These are phyloP conservation scores for Mythimna impura DNA, from an alignment of 2,888 invertebrate species.

Conservation along the genomic window DNA sequence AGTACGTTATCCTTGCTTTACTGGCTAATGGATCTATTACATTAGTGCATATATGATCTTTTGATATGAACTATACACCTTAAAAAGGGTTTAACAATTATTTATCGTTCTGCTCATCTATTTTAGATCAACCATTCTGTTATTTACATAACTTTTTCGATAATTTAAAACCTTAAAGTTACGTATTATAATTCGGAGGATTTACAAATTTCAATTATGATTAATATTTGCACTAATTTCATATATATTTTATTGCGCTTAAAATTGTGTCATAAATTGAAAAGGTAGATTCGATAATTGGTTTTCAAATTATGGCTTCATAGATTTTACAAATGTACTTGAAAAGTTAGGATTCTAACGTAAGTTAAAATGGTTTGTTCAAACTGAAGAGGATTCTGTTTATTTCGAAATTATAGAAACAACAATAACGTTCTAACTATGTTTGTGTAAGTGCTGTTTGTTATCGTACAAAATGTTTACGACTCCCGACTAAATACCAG, in stretches of 20 bases:
- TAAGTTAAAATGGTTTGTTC: constrained; percentile 35
- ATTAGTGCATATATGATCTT: not conserved
- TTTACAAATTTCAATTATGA: not conserved
- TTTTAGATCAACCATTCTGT: not conserved
- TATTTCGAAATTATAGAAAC: constrained; percentile 2
- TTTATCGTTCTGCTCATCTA: not conserved
- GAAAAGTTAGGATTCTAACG: constrained; percentile 39
- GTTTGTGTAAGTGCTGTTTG: constrained; percentile 20
- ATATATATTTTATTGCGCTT: not conserved
- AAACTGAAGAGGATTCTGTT: constrained; percentile 1
- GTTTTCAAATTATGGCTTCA: constrained; percentile 3
- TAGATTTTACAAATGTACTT: constrained; percentile 38
- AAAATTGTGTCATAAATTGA: constrained; percentile 12
- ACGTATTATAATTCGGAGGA: not conserved
- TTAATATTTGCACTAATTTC: not conserved
- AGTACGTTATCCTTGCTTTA: constrained; percentile 14
- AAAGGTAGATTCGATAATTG: constrained; percentile 10
- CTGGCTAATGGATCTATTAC: constrained; percentile 13
- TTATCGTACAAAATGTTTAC: constrained; percentile 39
- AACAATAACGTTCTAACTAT: constrained; percentile 14
- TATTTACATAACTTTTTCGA: not conserved
- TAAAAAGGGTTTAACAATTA: not conserved
- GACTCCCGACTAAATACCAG: constrained; percentile 34
- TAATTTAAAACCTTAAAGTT: not conserved
- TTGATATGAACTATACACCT: not conserved